Conservation (phyloP, 2,113 vertebrate species). For the Microcebus ravelobensis region DNA sequence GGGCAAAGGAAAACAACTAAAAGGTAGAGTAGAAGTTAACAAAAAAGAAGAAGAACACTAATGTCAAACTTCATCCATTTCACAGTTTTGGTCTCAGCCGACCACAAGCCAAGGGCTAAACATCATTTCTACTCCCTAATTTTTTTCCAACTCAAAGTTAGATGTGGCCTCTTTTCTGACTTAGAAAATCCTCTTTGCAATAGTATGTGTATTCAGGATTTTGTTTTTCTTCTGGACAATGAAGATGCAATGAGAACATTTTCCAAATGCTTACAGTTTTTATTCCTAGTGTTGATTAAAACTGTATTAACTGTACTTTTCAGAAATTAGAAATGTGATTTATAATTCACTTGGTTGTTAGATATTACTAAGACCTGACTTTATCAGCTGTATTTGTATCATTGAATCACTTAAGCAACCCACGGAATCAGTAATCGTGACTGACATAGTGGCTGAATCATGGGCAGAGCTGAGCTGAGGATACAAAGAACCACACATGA, state of each 20-base stretch:
- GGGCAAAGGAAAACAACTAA: not conserved
- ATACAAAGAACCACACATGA: not conserved
- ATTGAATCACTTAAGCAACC: constrained; percentile 15
- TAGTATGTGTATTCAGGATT: not conserved
- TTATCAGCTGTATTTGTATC: not conserved
- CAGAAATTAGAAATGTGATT: not conserved
- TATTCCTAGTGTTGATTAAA: not conserved
- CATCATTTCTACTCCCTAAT: not conserved
- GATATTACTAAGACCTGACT: not conserved
- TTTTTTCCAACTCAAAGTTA: not conserved
- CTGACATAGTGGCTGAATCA: not conserved
- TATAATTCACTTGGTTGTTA: not conserved
- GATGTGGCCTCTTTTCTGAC: not conserved
- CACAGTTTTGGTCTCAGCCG: not conserved
- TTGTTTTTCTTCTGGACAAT: not conserved
- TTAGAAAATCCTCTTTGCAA: not conserved
- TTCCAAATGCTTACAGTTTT: not conserved
- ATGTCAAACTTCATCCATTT: not conserved
- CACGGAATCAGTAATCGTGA: not conserved
- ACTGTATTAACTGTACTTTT: not conserved
- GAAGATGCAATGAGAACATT: not conserved
- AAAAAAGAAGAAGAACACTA: not conserved
- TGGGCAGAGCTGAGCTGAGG: not conserved
- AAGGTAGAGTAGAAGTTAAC: not conserved
- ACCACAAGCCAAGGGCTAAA: not conserved